These are phyloP conservation scores for Lasioglossum lativentre DNA, from an alignment of 2,888 invertebrate species.

Conservation along the genomic window DNA sequence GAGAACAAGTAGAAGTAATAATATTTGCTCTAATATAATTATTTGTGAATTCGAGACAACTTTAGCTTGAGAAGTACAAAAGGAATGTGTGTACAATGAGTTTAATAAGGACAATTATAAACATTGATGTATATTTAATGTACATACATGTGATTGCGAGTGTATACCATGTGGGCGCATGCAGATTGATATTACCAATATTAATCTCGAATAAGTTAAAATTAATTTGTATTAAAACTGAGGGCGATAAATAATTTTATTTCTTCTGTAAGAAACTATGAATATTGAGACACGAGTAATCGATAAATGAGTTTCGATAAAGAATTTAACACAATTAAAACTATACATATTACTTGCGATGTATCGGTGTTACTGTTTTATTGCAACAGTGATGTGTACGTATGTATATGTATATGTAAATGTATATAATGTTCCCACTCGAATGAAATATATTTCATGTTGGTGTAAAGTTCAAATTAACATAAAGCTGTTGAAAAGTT, in stretches of 20 bases:
- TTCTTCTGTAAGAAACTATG: conserved; percentile 57
- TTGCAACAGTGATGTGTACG: conserved; percentile 62
- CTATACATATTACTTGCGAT: conserved; percentile 53
- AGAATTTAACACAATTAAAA: conserved; percentile 50
- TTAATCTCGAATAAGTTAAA: conserved; percentile 40
- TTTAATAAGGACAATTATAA: conserved; percentile 50
- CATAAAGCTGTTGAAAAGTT: conserved; percentile 66
- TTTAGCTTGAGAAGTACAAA: conserved; percentile 34
- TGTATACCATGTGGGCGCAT: conserved; percentile 56
- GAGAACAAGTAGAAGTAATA: conserved; percentile 49
- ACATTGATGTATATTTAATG: conserved; percentile 65
- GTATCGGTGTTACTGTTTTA: conserved; percentile 58
- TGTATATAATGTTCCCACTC: conserved; percentile 70
- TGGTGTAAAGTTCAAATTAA: conserved; percentile 64
- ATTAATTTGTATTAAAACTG: conserved; percentile 34
- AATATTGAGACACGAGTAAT: conserved; percentile 62
- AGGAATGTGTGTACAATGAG: conserved; percentile 47
- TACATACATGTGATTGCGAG: conserved; percentile 65
- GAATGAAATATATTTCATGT: conserved; percentile 63
- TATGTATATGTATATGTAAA: conserved; percentile 66
- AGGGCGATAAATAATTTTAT: conserved; percentile 48
- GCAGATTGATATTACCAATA: conserved; percentile 37
- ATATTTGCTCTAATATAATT: conserved; percentile 45
- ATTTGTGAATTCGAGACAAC: conserved; percentile 34
- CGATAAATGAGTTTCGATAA: conserved; percentile 57